Base-by-base conservation (phyloP, 1,140 invertebrate genomes). In the Spodoptera litura region DNA sequence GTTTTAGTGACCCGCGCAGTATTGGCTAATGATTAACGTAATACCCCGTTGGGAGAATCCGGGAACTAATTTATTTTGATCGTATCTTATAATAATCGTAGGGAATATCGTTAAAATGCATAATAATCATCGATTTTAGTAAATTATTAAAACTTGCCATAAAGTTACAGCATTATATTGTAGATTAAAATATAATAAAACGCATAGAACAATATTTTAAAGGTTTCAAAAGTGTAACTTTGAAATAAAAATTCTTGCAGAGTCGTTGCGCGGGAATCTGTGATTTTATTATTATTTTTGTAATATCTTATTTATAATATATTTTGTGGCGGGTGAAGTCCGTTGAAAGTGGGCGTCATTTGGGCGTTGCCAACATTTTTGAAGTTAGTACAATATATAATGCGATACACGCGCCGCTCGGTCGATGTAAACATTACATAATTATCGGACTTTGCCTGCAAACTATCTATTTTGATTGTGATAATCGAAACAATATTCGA, bases 391-490 rank as follows among this genome's bases (percentile, higher is more conserved):
- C 27, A 73, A 49, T 59, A 73, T 13, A 72, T 58, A 58, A 25
- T 13, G 27, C 58, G 8, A 73, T 58, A 56, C 20, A 72, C n/a
- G 25, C 59, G 13, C 35, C 15, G 68, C 31, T 52, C 68, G 55
- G 52, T 27, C 2, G 2, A 10, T 27, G 71, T 31, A 12, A 52
- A 52, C 38, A 73, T 59, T 59, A 10, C 15, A 59, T n/a, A 31
- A 20, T 44, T 44, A 58, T 13, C 59, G 55, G 11, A 73, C 71
- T 73, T 51, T 49, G 56, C 55, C 35, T 38, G 5, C 71, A 8
- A 12, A 59, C 11, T 73, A 73, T 73, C 53, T 73, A 73, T 58
- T 78, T 31, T 66, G 25, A 79, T 61, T 59, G 74, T 71, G 73
- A 79, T 79, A 74, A 58, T 44, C 52, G 12, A 20, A 56, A 73